phyloP scores from a whole-genome alignment of 2,797 vertebrate species.

The Halcyon chelicuti region DNA sequence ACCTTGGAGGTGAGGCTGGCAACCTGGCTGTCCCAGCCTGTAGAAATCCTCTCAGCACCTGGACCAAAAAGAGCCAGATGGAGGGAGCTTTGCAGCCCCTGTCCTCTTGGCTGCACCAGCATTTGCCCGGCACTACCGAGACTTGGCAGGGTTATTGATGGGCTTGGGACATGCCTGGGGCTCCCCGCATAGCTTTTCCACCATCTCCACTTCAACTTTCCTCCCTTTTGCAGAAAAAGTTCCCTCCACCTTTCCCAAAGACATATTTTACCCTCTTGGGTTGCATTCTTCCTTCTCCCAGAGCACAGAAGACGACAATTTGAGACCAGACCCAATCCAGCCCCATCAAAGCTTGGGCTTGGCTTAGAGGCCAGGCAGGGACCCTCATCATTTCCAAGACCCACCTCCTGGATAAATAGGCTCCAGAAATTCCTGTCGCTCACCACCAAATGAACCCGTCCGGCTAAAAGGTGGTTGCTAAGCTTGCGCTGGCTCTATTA shows the following conservation, averaged over 20 bases:
- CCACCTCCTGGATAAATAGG: neutral
- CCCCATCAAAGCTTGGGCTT: neutral
- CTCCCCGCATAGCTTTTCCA: neutral
- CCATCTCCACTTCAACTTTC: rapidly evolving
- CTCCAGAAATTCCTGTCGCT: neutral
- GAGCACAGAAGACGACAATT: neutral
- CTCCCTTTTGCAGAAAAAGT: neutral
- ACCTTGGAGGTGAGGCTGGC: neutral
- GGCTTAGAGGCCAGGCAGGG: neutral
- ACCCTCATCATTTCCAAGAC: neutral
- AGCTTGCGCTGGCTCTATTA: neutral
- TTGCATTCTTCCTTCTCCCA: neutral
- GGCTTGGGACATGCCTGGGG: neutral
- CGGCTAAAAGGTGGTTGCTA: neutral
- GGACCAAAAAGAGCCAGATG: rapidly evolving
- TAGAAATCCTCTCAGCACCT: neutral
- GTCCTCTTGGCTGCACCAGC: neutral
- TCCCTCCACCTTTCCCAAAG: neutral
- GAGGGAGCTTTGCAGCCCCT: neutral
- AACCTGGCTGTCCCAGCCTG: neutral
- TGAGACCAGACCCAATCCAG: neutral
- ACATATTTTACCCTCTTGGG: neutral
- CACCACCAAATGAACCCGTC: neutral
- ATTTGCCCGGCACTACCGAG: rapidly evolving
- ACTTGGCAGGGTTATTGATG: neutral